Evolutionary conservation across 2,113 vertebrate species (phyloP).

Genomic region (Ancistrus triradiatus): DNA sequence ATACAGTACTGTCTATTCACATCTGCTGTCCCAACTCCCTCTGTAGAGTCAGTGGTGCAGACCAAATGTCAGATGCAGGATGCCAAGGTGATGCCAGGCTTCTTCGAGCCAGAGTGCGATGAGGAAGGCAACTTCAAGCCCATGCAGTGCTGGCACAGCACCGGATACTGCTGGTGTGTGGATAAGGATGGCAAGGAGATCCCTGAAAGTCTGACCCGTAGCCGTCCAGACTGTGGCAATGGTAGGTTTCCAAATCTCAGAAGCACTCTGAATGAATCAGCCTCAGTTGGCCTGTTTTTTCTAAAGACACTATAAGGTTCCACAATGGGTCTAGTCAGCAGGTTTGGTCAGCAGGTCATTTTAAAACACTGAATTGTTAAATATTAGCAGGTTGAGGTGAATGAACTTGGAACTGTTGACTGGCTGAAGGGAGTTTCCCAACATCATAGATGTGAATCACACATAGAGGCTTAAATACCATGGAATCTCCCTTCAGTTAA

Average conservation of each 20-base stretch:
- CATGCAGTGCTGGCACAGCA: slow-evolving; percentile 72
- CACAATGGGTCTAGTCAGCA: too few species aligned
- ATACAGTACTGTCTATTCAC: not conserved
- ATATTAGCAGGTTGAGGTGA: too few species aligned
- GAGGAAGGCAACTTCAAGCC: slow-evolving; percentile 72
- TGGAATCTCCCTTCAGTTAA: not conserved
- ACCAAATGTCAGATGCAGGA: slow-evolving; percentile 77
- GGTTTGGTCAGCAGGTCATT: too few species aligned
- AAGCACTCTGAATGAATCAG: not conserved
- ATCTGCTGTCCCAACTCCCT: not conserved
- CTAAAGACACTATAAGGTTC: too few species aligned
- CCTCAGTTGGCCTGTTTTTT: not conserved
- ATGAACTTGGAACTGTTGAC: too few species aligned
- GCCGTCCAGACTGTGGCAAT: slow-evolving; percentile 66
- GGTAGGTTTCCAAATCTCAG: slow-evolving; percentile 24
- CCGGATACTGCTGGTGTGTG: slow-evolving; percentile 79
- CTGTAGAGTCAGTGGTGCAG: slow-evolving; percentile 53
- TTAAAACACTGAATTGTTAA: too few species aligned
- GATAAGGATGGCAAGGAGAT: slow-evolving; percentile 75
- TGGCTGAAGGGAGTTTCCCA: not conserved
- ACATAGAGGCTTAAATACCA: not conserved
- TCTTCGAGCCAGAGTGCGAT: slow-evolving; percentile 68
- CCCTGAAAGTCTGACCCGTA: slow-evolving; percentile 56
- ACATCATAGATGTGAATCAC: not conserved
- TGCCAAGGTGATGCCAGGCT: slow-evolving; percentile 51